Conservation (phyloP, 2,113 vertebrate genomes). For the Cochlearius cochlearius region DNA sequence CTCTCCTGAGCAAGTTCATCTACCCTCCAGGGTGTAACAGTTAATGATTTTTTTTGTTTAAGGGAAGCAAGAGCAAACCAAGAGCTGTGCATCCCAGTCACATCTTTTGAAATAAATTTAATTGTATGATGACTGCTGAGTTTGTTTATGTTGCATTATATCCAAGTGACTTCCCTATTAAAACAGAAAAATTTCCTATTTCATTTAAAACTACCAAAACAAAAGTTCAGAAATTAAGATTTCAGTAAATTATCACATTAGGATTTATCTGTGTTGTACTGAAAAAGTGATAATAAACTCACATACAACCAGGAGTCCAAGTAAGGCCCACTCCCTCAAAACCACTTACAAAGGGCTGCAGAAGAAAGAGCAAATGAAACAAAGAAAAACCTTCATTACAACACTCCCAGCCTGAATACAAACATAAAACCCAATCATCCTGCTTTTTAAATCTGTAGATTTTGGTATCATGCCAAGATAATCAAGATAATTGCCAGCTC, state of each 20-base stretch:
- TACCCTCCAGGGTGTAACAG: neutral
- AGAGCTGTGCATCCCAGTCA: neutral
- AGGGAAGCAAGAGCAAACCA: neutral
- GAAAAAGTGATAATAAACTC: neutral
- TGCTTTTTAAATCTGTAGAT: constrained; percentile 15
- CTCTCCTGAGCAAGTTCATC: neutral
- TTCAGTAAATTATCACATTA: neutral
- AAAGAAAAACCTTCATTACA: neutral
- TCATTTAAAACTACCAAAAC: neutral
- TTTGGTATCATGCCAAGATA: constrained; percentile 18
- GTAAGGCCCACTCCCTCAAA: neutral
- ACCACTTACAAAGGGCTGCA: neutral
- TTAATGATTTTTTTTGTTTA: neutral
- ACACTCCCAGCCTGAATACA: neutral
- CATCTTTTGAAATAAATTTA: neutral
- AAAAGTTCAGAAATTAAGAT: neutral
- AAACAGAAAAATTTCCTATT: neutral
- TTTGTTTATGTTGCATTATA: neutral
- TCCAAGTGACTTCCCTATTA: neutral
- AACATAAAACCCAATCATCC: constrained; percentile 5
- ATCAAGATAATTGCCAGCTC: constrained; percentile 19
- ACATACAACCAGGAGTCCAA: neutral
- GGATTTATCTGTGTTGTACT: neutral
- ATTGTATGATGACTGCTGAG: neutral
- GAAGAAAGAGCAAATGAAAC: constrained; percentile 2